Conservation (phyloP, 2,888 invertebrate species). For the Cantharis flavilabris region DNA sequence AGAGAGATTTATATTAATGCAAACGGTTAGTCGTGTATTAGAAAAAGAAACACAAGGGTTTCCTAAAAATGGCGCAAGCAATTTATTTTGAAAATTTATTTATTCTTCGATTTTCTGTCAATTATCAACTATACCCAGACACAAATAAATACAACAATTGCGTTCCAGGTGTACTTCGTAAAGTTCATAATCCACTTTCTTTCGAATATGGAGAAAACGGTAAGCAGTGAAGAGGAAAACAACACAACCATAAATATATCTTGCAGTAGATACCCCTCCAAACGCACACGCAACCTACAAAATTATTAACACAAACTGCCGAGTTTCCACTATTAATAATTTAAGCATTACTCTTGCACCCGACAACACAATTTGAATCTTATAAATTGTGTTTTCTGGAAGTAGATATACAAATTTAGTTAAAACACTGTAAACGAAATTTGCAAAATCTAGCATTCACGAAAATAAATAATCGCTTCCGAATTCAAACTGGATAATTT, state of each 20-base stretch:
- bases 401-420: background rate
- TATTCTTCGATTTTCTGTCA: background rate
- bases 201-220: background rate
- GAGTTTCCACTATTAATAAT: constrained; percentile 18
- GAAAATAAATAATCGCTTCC: background rate
- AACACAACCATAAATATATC: constrained; percentile 5
- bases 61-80: background rate
- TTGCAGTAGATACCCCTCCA: constrained; percentile 7
- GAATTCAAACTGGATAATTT: background rate
- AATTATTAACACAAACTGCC: constrained; percentile 21
- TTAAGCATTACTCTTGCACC: background rate
- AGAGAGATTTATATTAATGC: background rate
- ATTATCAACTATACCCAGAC: background rate
- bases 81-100: background rate
- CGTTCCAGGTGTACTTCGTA: background rate
- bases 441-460: background rate
- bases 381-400: background rate
- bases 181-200: background rate
- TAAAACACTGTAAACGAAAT: background rate
- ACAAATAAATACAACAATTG: background rate
- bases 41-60: background rate
- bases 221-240: background rate
- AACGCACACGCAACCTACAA: constrained; percentile 12
- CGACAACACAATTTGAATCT: constrained; percentile 7
- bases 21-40: background rate